Evolutionary conservation across 1,140 invertebrate genomes (phyloP).

Genomic region (Drosophila pruinosa): DNA sequence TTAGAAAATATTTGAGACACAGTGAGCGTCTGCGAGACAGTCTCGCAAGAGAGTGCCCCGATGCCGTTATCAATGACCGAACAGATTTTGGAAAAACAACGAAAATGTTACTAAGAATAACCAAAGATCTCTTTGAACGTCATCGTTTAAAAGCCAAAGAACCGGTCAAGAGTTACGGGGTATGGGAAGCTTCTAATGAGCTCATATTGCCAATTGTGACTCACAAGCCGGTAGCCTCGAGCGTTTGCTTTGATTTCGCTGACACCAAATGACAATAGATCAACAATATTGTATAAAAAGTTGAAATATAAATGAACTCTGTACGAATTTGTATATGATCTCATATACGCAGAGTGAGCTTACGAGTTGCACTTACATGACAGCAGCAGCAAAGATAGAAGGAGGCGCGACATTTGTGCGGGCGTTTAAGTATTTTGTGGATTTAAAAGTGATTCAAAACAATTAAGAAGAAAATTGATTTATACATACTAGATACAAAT

Average conservation of each 20-base stretch:
- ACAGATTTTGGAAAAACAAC: constrained; percentile 18
- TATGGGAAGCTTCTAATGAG: constrained; percentile 48
- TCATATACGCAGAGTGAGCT: constrained; percentile 48
- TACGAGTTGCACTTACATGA: constrained; percentile 13
- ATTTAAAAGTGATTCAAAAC: constrained; percentile 57
- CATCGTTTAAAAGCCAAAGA: constrained; percentile 29
- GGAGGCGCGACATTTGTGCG: constrained; percentile 25
- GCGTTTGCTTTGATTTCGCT: constrained; percentile 36
- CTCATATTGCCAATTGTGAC: constrained; percentile 48
- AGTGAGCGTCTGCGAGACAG: not conserved
- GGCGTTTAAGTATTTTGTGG: constrained; percentile 23
- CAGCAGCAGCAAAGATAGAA: not conserved
- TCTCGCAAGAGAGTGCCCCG: not conserved
- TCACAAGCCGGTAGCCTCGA: constrained; percentile 47
- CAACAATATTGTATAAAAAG: constrained; percentile 28
- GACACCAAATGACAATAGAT: constrained; percentile 46
- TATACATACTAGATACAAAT: constrained; percentile 6
- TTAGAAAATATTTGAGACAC: constrained; percentile 40
- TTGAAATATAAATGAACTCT: constrained; percentile 23
- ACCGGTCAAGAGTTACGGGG: constrained; percentile 14
- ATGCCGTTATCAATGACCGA: constrained; percentile 34
- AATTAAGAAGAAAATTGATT: constrained; percentile 46
- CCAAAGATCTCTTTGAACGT: constrained; percentile 34
- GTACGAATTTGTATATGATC: constrained; percentile 45
- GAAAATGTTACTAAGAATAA: constrained; percentile 11